Evolutionary conservation across 2,113 vertebrate species (phyloP).

Genomic region (Alaudala cheleensis): DNA sequence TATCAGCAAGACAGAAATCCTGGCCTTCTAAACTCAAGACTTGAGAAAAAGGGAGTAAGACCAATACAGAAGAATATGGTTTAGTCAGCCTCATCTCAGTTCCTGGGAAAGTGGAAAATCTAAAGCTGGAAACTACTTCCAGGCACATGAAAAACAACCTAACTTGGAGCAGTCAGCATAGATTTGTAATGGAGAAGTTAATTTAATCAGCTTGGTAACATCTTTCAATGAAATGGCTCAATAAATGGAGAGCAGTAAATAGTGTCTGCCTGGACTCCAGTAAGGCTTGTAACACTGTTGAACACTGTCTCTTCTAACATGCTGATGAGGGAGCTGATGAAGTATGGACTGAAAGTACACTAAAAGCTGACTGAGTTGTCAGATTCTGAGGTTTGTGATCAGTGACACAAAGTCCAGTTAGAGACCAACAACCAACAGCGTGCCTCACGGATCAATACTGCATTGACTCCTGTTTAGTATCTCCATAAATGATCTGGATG

Average conservation of each 20-base stretch:
- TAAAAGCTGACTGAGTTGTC: not conserved
- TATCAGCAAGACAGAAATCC: not conserved
- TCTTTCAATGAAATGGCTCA: accelerated
- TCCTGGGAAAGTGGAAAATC: not conserved
- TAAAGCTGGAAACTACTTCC: not conserved
- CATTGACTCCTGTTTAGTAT: not conserved
- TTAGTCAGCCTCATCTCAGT: not conserved
- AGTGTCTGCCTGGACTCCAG: not conserved
- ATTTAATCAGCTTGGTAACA: not conserved
- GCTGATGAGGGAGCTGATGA: not conserved
- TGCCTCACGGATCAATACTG: not conserved
- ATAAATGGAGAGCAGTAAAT: not conserved
- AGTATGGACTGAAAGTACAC: not conserved
- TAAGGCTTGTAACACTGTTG: not conserved
- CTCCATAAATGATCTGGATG: not conserved
- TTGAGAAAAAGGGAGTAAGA: not conserved
- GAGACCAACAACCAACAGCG: not conserved
- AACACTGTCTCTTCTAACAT: not conserved
- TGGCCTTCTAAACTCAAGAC: not conserved
- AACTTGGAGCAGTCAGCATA: not conserved
- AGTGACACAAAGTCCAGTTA: not conserved
- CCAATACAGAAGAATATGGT: not conserved
- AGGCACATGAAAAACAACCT: not conserved
- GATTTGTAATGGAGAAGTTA: not conserved
- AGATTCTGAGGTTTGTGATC: not conserved